Base-by-base conservation (phyloP, 2,113 vertebrate species). In the Uria lomvia region DNA sequence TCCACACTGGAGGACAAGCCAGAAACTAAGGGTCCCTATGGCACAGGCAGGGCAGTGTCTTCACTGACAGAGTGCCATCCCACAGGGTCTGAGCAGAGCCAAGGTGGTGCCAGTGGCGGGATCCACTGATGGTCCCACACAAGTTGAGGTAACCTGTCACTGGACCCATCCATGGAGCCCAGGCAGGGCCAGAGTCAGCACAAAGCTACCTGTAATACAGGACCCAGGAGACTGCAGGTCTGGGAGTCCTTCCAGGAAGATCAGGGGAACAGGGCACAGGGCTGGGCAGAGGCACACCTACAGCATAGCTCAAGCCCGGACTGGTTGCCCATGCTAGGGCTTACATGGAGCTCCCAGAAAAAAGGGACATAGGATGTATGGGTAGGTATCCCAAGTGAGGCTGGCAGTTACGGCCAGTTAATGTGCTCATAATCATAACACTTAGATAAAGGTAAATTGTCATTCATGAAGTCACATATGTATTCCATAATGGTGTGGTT, bases 251-350 rank as follows among this genome's bases (percentile, higher is more conserved):
- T 59, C 10, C 14, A 71, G 30, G 27, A 88, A 15, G 42, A 53
- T 30, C 9, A 12, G 12, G 3, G 20, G 10, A 55, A 32, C 38
- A 59, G 17, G 8, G 29, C 68, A 80, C 13, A 34, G 29, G 34
- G 45, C 29, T 84, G 45, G 38, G 36, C 40, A 66, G 36, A 50
- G 20, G 4, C 24, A 68, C 15, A 12, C 3, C 63, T 10, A 5
- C 3, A 77, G 8, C 0, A 2, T 23, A 50, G 26, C 22, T 56
- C 36, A 80, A n/a, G 26, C 21, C 53, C 59, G 43, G 32, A n/a
- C 34, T 60, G 3, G 0, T 6, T 72, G 32, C 29, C 42, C 27
- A 63, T 1, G 1, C 21, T 10, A 42, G 29, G n/a, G 29, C 4
- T 91, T 38, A 22, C 47, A 19, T 3, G 26, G 24, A 50, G 4